phyloP scores from a whole-genome alignment of 2,888 invertebrate genomes.

The Noctua pronuba region DNA sequence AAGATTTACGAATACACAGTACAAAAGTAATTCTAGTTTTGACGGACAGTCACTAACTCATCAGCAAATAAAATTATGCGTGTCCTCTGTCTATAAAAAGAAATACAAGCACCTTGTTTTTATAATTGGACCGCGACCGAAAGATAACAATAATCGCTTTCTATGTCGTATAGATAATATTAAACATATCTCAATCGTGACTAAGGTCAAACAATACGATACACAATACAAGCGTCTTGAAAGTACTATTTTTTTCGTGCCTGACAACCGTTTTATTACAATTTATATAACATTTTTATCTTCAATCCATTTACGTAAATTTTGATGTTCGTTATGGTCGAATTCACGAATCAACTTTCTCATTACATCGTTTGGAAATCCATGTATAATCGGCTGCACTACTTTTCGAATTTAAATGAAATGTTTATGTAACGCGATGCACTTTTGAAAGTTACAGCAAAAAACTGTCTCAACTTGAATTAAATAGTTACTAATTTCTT shows the following conservation, averaged over 20 bases:
- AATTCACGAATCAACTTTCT: conserved; percentile 64
- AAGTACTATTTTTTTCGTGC: conserved; percentile 11
- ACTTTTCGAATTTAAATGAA: conserved; percentile 45
- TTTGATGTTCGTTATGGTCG: conserved; percentile 60
- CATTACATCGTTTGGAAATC: conserved; percentile 57
- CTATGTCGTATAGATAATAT: conserved; percentile 28
- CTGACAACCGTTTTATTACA: conserved; percentile 43
- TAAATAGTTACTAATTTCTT: conserved; percentile 11
- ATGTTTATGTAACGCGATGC: conserved; percentile 56
- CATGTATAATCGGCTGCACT: conserved; percentile 57
- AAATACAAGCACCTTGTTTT: conserved; percentile 30
- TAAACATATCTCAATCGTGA: conserved; percentile 42
- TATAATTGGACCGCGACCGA: conserved; percentile 28
- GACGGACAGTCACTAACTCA: not conserved
- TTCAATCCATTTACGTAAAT: conserved; percentile 54
- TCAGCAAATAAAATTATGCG: conserved; percentile 3
- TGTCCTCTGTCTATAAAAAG: conserved; percentile 29
- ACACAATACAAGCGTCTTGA: not conserved
- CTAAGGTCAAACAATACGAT: conserved; percentile 38
- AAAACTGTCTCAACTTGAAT: conserved; percentile 10
- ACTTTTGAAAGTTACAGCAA: conserved; percentile 41
- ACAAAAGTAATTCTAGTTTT: conserved; percentile 24
- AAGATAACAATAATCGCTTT: conserved; percentile 48
- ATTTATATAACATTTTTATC: conserved; percentile 46
- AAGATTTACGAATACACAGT: conserved; percentile 4